A percentile compares a stretch with the other conserved stretches of the same genome.
phyloP scores from a whole-genome alignment of 2,113 vertebrate species.

The Menidia beryllina region DNA sequence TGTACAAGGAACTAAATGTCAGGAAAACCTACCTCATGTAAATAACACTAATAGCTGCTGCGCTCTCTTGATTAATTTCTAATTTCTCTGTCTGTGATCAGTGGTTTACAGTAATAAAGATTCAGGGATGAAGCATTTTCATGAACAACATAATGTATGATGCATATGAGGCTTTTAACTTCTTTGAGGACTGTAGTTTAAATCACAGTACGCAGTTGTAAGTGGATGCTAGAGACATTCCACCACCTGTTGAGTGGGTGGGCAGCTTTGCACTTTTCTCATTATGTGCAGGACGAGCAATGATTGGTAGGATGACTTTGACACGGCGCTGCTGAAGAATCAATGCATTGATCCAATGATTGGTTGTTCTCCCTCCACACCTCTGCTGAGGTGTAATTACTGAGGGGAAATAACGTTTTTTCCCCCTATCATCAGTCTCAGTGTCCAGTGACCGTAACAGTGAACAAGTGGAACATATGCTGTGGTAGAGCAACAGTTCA shows the following conservation, averaged over 20 bases:
- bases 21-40: not conserved
- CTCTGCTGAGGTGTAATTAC: constrained; percentile 66
- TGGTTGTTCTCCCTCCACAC: constrained; percentile 34
- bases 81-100: no score
- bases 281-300: constrained; percentile 35
- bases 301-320: constrained; percentile 25
- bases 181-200: not conserved
- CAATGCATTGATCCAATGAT: constrained; percentile 64
- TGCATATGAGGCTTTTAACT: not conserved
- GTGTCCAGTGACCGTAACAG: constrained; percentile 20
- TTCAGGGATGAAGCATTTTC: no score
- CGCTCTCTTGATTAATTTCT: not conserved
- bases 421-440: constrained; percentile 47
- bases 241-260: not conserved
- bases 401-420: constrained; percentile 40
- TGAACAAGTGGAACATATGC: constrained; percentile 17
- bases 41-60: not conserved
- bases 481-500: constrained; percentile 7
- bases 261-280: not conserved
- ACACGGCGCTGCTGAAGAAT: constrained; percentile 34
- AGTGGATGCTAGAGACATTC: not conserved
- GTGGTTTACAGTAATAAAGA: not conserved
- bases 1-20: not conserved
- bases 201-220: not conserved
- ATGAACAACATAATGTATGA: no score